Percentiles rank a stretch among this genome's conserved stretches.
phyloP scores from a whole-genome alignment of 2,888 invertebrate species.

The Cheilosia grossa region DNA sequence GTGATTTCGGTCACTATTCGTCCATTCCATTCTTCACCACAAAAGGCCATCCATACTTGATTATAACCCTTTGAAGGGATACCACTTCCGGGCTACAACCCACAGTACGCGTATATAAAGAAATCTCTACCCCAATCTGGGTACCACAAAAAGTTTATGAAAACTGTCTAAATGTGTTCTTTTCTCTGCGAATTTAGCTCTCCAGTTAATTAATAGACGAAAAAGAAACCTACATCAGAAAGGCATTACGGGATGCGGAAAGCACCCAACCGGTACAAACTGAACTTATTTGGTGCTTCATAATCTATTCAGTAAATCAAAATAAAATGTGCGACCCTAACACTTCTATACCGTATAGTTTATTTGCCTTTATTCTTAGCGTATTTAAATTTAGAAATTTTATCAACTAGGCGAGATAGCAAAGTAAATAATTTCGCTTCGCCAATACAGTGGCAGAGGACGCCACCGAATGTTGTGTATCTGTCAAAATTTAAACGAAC shows the following conservation, averaged over 20 bases:
- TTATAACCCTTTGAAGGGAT: too few relatives aligned
- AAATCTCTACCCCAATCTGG: too few relatives aligned
- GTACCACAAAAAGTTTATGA: too few relatives aligned
- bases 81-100: too few relatives aligned
- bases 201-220: neutral
- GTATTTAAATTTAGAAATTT: slow-evolving; percentile 13
- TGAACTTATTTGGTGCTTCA: neutral
- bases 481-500: neutral
- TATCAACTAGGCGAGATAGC: slow-evolving; percentile 1
- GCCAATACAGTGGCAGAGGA: neutral
- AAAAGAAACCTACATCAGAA: slow-evolving; percentile 1
- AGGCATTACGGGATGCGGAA: neutral
- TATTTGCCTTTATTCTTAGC: slow-evolving; percentile 9
- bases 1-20: too few relatives aligned
- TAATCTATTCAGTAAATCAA: slow-evolving; percentile 32
- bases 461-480: neutral
- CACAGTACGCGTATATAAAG: too few relatives aligned
- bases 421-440: neutral
- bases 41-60: too few relatives aligned
- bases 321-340: slow-evolving; percentile 13
- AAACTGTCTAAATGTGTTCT: too few relatives aligned
- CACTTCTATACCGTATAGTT: slow-evolving; percentile 12
- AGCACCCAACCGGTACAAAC: neutral
- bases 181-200: neutral
- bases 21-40: too few relatives aligned